phyloP scores from a whole-genome alignment of 1,140 invertebrate genomes.

The Phymorhynchus buccinoides region DNA sequence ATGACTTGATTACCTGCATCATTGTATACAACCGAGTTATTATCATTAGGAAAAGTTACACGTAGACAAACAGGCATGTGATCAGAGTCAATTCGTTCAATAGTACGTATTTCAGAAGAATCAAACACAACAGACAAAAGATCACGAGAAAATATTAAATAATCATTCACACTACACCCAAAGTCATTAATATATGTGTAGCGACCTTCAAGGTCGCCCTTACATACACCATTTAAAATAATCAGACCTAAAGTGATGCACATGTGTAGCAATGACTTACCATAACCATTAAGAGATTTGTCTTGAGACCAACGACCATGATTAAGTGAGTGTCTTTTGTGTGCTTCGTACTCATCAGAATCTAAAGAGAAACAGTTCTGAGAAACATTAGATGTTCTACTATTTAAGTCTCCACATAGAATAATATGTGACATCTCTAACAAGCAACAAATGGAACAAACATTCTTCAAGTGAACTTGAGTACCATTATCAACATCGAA shows the following conservation, averaged over 20 bases:
- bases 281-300: not conserved
- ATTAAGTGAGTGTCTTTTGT: not conserved
- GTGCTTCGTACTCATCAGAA: not conserved
- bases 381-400: not conserved
- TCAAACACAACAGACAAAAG: not conserved
- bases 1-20: not conserved
- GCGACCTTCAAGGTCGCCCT: not conserved
- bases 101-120: not conserved
- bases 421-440: not conserved
- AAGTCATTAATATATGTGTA: not conserved
- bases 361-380: not conserved
- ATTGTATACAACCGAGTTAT: not conserved
- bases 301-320: not conserved
- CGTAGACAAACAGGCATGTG: not conserved
- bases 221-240: conserved; percentile 8
- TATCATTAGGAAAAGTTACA: conserved; percentile 1
- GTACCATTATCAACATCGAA: not conserved
- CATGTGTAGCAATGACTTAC: not conserved
- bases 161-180: not conserved
- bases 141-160: not conserved
- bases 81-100: not conserved
- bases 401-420: conserved; percentile 13
- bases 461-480: not conserved
- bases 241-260: not conserved
- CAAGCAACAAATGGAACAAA: not conserved